A percentile compares a stretch with the other conserved stretches of the same genome.
Conservation (phyloP, 1,140 invertebrate genomes). For the Drosophila sp. region DNA sequence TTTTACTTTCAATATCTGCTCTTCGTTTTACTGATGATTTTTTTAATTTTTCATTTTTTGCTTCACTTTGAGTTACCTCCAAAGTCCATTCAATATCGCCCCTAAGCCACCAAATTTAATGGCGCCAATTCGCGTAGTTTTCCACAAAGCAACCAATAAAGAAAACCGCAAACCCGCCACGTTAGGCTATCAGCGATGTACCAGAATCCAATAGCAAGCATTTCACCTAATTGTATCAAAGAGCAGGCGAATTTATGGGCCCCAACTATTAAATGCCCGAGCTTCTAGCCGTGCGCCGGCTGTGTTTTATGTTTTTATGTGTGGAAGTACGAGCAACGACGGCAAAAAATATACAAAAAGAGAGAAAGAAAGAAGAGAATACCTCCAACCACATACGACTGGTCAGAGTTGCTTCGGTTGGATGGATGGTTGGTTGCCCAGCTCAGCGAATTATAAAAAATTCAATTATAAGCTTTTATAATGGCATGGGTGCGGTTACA, state of each 20-base stretch:
- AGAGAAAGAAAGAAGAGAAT: constrained; percentile 18
- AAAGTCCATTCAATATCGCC: constrained; percentile 12
- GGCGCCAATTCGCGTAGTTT: constrained; percentile 51
- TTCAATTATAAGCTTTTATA: constrained; percentile 76
- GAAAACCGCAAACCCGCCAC: constrained; percentile 36
- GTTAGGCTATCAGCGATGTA: constrained; percentile 61
- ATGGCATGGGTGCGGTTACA: constrained; percentile 52
- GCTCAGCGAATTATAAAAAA: constrained; percentile 72
- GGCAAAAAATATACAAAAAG: constrained; percentile 17
- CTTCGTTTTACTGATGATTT: constrained; percentile 11
- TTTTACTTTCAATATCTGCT: constrained; percentile 11
- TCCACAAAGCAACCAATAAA: constrained; percentile 51
- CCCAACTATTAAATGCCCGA: constrained; percentile 48
- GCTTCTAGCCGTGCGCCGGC: constrained; percentile 25
- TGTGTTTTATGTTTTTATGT: constrained; percentile 73
- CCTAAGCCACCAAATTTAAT: constrained; percentile 35
- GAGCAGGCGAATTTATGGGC: constrained; percentile 67
- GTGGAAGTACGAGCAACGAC: not conserved
- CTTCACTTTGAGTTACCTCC: not conserved
- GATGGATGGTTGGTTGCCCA: constrained; percentile 33
- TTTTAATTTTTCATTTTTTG: not conserved
- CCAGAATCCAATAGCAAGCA: constrained; percentile 58
- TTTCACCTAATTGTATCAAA: constrained; percentile 68
- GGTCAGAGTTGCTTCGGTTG: constrained; percentile 27
- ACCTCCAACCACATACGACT: constrained; percentile 11